These are phyloP conservation scores for Pangasius mekongensis DNA, from an alignment of 2,797 vertebrate genomes.

Conservation along the genomic window DNA sequence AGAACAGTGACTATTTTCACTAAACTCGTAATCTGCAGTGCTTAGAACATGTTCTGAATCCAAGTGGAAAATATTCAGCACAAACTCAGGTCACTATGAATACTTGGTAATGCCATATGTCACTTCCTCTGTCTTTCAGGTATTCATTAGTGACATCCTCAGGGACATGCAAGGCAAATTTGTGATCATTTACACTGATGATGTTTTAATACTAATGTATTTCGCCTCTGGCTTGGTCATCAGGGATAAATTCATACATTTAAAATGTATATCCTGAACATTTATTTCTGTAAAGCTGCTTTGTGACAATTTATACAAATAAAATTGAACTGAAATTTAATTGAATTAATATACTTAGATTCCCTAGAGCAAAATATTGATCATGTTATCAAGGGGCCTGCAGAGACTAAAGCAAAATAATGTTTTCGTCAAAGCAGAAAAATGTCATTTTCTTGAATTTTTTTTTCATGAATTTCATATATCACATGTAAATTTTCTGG, in stretches of 20 bases:
- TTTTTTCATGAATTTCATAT: neutral
- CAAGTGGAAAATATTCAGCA: neutral
- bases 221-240: too few species aligned
- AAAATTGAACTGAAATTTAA: too few species aligned
- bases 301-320: too few species aligned
- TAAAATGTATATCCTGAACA: too few species aligned
- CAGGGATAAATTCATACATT: too few species aligned
- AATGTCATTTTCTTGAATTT: neutral
- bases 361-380: neutral
- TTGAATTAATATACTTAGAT: neutral
- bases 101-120: neutral
- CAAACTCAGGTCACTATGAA: neutral
- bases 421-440: neutral
- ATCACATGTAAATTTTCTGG: neutral
- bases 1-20: neutral
- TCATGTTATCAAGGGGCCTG: neutral
- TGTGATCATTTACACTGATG: neutral
- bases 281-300: too few species aligned
- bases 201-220: neutral
- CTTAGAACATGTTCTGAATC: neutral
- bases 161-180: neutral
- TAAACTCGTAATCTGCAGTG: neutral
- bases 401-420: neutral
- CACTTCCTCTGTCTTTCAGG: neutral
- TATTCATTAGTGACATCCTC: neutral